Percentiles rank a stretch among this genome's conserved stretches.
These are phyloP conservation scores for Sycobia sp. DNA, from an alignment of 1,140 invertebrate genomes.

Conservation along the genomic window DNA sequence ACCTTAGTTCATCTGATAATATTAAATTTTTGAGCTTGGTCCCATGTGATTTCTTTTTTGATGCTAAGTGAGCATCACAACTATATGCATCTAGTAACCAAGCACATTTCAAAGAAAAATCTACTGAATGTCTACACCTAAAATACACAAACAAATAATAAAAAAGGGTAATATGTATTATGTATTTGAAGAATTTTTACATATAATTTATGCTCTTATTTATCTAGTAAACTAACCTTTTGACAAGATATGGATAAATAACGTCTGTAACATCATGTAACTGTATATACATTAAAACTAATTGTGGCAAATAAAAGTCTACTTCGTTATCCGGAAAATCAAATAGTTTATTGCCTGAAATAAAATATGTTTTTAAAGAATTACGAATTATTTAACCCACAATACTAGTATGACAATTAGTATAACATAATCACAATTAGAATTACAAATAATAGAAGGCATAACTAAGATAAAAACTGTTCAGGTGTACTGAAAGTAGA, in stretches of 20 bases:
- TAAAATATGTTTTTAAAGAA: background rate
- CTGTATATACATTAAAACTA: constrained; percentile 98
- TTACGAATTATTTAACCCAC: background rate
- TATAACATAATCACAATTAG: no score
- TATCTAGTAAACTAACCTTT: constrained; percentile 68
- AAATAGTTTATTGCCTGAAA: constrained; percentile 90
- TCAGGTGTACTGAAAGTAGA: no score
- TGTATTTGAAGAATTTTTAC: constrained; percentile 6
- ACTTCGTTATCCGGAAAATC: constrained; percentile 90
- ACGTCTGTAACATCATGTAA: constrained; percentile 95
- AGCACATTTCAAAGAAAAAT: constrained; percentile 93
- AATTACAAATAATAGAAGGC: no score
- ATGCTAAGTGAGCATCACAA: constrained; percentile 74
- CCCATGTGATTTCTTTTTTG: constrained; percentile 83
- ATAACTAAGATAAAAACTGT: no score
- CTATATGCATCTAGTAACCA: constrained; percentile 96
- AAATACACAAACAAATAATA: constrained; percentile 40
- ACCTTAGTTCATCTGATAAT: constrained; percentile 84
- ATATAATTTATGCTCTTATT: background rate
- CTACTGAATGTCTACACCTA: constrained; percentile 90
- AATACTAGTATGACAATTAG: no score
- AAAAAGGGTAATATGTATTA: background rate
- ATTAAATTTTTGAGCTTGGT: constrained; percentile 88
- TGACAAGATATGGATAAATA: constrained; percentile 90
- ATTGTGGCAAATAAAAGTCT: constrained; percentile 96